Conservation (phyloP, 2,888 invertebrate species). For the Elgonia sp. region DNA sequence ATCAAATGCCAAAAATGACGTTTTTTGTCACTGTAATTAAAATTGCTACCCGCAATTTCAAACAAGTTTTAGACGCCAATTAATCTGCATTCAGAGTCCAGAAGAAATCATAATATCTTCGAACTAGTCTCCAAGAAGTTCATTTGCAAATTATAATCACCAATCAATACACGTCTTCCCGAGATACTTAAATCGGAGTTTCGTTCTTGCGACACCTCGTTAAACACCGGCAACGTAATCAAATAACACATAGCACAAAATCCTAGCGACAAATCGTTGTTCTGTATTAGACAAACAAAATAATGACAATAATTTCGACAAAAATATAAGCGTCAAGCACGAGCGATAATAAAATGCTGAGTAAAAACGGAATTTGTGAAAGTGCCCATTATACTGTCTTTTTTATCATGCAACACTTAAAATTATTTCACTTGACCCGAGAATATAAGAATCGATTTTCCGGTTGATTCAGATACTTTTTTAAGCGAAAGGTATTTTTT, state of each 20-base stretch:
- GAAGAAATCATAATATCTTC: no score
- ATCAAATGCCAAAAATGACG: no score
- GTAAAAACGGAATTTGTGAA: background rate
- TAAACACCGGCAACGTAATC: background rate
- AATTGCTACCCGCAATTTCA: no score
- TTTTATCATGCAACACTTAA: no score
- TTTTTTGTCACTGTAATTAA: no score
- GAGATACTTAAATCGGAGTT: background rate
- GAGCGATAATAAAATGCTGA: background rate
- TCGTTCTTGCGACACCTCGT: constrained; percentile 12
- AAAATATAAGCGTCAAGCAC: background rate
- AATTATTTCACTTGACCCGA: no score
- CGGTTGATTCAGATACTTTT: no score
- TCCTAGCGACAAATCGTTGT: background rate
- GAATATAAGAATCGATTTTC: no score
- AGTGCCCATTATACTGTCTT: background rate
- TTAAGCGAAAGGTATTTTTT: no score
- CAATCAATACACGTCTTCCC: background rate
- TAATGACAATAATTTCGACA: constrained; percentile 15
- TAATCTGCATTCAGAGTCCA: no score
- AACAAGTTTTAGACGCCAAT: no score
- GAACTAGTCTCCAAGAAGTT: background rate
- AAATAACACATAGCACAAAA: background rate
- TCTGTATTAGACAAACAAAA: constrained; percentile 14
- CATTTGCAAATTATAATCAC: background rate